Base-by-base conservation (phyloP, 2,797 vertebrate genomes). In the Leptatherina wallacei region DNA sequence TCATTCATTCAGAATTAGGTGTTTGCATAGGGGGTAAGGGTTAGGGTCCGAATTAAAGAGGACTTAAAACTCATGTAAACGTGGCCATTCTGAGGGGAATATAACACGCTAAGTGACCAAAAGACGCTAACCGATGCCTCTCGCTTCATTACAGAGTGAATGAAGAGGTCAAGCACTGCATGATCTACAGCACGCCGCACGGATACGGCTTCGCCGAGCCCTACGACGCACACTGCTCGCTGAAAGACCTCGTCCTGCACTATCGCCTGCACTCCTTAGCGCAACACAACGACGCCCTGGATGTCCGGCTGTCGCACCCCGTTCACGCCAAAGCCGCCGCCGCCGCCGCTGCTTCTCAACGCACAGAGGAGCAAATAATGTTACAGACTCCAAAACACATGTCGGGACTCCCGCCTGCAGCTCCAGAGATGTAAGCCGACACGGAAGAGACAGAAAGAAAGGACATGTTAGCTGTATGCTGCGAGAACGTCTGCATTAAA, bases 261-360 rank as follows among this genome's bases (percentile, higher is more conserved):
- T 99, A 99, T 91, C 97, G 97, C 92, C 95, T 96, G 87, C 96
- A 97, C 64, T 98, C 98, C 75, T 94, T 99, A 75, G 95, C 95
- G 75, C 97, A 98, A 93, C 98, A 99, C 95, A 99, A 99, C 12
- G 96, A 97, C 85, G 97, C 96, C 65, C 95, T 99, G 92, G 98
- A 98, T 64, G 97, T 99, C 73, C 95, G 96, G 95, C 97, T 99
- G 85, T 94, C 95, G 33, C 96, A 96, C 88, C 98, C 98, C 8
- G 96, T 99, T 73, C 96, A 94, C 40, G 87, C 84, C 78, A 81
- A 88, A 71, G 82, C 77, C 30, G 62, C 85, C 69, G 82, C 77
- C 32, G 61, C 86, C 40, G 81, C 82, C 16, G 69, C 81, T 33
- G 82, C 90, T 69, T 87, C 84, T 54, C 90, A 89, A 58, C 83